Evolutionary conservation across 2,888 invertebrate species (phyloP).

Genomic region (Therioaphis trifolii): DNA sequence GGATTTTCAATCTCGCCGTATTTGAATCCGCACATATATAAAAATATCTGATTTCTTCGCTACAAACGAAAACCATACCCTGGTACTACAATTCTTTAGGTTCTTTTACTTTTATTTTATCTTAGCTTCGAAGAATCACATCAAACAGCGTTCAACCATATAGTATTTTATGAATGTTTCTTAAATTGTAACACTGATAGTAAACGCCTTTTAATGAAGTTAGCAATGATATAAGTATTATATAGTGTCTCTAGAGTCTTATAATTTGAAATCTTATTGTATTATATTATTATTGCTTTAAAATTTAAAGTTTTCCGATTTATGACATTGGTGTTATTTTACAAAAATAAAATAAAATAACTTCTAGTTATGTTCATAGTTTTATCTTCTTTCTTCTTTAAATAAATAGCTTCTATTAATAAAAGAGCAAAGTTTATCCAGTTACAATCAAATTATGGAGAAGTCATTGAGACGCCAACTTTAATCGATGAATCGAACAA

Average conservation of each 20-base stretch:
- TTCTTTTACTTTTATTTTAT: no score
- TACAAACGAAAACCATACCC: no score
- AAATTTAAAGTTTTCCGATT: conserved; percentile 34
- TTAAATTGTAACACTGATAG: background rate
- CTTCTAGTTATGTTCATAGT: background rate
- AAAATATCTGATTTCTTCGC: no score
- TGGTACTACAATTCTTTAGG: no score
- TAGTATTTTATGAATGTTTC: no score
- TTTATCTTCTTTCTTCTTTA: conserved; percentile 28
- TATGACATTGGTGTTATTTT: background rate
- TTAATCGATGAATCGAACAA: background rate
- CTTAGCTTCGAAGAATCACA: no score
- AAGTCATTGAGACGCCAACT: conserved; percentile 28
- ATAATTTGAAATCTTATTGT: no score
- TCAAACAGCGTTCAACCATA: no score
- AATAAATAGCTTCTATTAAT: background rate
- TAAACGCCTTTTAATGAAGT: background rate
- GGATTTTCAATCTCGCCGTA: background rate
- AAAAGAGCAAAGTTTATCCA: conserved; percentile 39
- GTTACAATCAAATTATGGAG: conserved; percentile 28
- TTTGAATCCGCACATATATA: conserved; percentile 8
- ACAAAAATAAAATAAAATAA: background rate
- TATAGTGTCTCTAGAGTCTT: no score
- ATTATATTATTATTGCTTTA: conserved; percentile 15
- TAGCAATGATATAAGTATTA: background rate